Evolutionary conservation across 1,140 invertebrate genomes (phyloP).

Genomic region (Druon quercuslanigerum): DNA sequence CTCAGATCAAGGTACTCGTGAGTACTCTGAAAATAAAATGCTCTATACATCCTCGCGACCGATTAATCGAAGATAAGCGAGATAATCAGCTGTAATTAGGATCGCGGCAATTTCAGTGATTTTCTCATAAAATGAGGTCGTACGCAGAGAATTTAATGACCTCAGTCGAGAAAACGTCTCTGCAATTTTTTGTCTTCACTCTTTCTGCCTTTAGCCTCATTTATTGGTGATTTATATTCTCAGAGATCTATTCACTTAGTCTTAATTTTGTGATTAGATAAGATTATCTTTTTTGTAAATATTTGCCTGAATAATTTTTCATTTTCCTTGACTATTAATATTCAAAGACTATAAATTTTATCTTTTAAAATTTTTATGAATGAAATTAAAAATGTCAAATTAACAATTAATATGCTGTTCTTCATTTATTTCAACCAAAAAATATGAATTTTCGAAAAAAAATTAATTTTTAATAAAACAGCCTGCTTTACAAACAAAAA

Average conservation of each 20-base stretch:
- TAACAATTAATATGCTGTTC: too few relatives aligned
- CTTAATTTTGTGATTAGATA: too few relatives aligned
- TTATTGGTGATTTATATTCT: not conserved
- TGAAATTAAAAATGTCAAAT: too few relatives aligned
- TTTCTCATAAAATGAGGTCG: slow-evolving; percentile 26
- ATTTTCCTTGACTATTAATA: too few relatives aligned
- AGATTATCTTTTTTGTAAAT: too few relatives aligned
- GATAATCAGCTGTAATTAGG: slow-evolving; percentile 16
- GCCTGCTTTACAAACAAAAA: too few relatives aligned
- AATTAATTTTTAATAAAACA: too few relatives aligned
- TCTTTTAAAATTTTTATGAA: too few relatives aligned
- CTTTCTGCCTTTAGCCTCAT: not conserved
- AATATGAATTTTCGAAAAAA: too few relatives aligned
- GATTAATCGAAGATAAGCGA: slow-evolving; percentile 26
- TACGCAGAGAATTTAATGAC: slow-evolving; percentile 8
- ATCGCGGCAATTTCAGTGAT: slow-evolving; percentile 18
- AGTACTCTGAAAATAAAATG: not conserved
- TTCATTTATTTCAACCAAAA: too few relatives aligned
- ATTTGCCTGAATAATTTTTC: too few relatives aligned
- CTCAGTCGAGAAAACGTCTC: not conserved
- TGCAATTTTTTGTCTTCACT: not conserved
- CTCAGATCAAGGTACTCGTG: not conserved
- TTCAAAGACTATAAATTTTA: too few relatives aligned
- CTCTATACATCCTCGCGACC: slow-evolving; percentile 15
- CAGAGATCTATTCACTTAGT: not conserved